Evolutionary conservation across 2,888 invertebrate genomes (phyloP).

Genomic region (Ichneumoninae sp.): DNA sequence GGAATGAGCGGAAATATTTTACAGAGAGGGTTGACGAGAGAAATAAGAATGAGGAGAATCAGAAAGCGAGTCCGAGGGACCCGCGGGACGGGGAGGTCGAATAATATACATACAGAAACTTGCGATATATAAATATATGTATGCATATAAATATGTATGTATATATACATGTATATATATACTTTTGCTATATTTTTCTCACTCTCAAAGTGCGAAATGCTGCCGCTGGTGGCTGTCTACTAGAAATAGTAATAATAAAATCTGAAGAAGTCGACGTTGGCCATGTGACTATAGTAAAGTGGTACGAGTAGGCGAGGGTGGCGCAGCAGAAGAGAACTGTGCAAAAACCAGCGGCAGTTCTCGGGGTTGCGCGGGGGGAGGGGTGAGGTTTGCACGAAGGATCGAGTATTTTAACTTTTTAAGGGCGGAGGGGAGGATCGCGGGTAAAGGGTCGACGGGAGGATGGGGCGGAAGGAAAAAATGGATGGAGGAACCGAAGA

Average conservation of each 20-base stretch:
- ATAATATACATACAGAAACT: constrained; percentile 24
- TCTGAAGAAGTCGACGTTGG: constrained; percentile 75
- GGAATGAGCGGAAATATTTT: constrained; percentile 36
- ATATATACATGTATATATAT: constrained; percentile 3
- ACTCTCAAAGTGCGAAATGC: constrained; percentile 49
- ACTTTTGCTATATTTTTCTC: constrained; percentile 23
- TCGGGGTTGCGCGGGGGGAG: constrained; percentile 14
- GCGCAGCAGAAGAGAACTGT: constrained; percentile 45
- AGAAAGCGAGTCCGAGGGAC: constrained; percentile 58
- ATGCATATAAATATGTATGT: neutral
- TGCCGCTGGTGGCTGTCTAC: constrained; percentile 72
- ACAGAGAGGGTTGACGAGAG: constrained; percentile 30
- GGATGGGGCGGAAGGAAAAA: constrained; percentile 37
- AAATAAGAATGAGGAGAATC: constrained; percentile 43
- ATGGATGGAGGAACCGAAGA: constrained; percentile 27
- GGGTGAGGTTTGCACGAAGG: constrained; percentile 71
- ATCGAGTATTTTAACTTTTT: constrained; percentile 82
- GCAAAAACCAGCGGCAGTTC: constrained; percentile 39
- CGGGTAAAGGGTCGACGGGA: constrained; percentile 24
- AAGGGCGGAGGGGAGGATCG: constrained; percentile 71
- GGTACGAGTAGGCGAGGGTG: constrained; percentile 65
- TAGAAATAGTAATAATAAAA: constrained; percentile 82
- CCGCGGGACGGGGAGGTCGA: constrained; percentile 48
- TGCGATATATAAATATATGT: neutral
- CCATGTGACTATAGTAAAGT: constrained; percentile 42